A percentile compares a stretch with the other conserved stretches of the same genome.
Evolutionary conservation across 37 sponge, comb jelly and placozoan species (phyloP).

Genomic region (Aphrocallistes beatrix): DNA sequence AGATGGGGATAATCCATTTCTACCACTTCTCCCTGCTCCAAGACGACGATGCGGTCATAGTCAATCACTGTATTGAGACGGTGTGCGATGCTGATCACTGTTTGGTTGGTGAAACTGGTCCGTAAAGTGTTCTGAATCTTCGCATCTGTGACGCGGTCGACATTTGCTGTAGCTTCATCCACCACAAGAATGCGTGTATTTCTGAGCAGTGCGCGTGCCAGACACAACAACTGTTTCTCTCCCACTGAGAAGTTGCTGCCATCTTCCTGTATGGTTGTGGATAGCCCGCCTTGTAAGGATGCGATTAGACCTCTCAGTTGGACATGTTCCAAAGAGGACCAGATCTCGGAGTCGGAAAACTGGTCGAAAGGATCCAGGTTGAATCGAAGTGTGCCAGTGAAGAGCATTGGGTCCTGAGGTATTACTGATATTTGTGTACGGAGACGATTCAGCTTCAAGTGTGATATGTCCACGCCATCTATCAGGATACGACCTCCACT

Average conservation of each 20-base stretch:
- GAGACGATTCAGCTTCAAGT: not conserved
- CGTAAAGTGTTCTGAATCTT: not conserved
- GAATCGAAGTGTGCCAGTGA: not conserved
- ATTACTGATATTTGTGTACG: not conserved
- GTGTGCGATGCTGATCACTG: not conserved
- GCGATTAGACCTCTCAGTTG: not conserved
- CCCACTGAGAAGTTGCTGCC: not conserved
- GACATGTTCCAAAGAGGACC: not conserved
- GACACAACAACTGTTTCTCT: not conserved
- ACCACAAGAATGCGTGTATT: not conserved
- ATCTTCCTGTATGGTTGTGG: not conserved
- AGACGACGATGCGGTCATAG: not conserved
- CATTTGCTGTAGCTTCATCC: not conserved
- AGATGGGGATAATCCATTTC: not conserved
- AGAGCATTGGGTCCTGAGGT: conserved; percentile 4
- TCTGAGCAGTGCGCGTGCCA: not conserved
- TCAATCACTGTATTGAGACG: not conserved
- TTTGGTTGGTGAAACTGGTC: not conserved
- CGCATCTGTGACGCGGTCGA: not conserved
- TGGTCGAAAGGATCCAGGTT: not conserved
- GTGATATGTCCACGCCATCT: not conserved
- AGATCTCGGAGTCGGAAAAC: not conserved
- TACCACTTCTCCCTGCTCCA: not conserved
- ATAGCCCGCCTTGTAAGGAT: not conserved
- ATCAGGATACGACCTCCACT: not conserved